phyloP scores from a whole-genome alignment of 2,113 vertebrate genomes.

The Tachysurus fulvidraco region DNA sequence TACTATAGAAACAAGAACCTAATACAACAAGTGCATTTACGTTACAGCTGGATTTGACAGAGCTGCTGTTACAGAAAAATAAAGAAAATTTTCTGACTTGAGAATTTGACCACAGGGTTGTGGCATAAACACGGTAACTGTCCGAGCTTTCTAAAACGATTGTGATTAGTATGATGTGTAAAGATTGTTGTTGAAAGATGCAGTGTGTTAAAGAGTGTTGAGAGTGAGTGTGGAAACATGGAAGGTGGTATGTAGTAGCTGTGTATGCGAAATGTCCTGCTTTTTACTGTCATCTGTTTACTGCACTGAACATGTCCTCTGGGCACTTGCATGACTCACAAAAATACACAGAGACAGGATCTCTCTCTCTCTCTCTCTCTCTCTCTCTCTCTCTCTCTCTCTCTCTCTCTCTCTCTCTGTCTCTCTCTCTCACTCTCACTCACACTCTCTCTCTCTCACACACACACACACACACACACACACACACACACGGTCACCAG shows the following conservation, averaged over 20 bases:
- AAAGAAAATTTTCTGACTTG: neutral
- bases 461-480: neutral
- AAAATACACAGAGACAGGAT: neutral
- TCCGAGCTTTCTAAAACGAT: neutral
- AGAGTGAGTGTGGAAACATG: neutral
- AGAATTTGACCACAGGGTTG: neutral
- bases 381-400: too few species aligned
- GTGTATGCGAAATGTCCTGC: neutral
- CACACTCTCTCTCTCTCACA: neutral
- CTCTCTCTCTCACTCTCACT: neutral
- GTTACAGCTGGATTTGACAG: neutral
- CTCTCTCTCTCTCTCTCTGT: too few species aligned
- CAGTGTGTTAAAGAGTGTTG: neutral
- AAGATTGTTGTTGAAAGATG: too few species aligned
- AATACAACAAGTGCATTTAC: neutral
- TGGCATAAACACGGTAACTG: neutral
- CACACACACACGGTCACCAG: neutral
- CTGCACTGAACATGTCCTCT: conserved; percentile 36
- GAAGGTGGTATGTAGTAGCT: neutral
- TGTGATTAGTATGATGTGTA: neutral
- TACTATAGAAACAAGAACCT: neutral
- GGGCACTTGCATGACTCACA: conserved; percentile 23
- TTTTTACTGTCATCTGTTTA: conserved; percentile 15
- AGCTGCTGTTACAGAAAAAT: neutral
- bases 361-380: neutral